Evolutionary conservation across 2,888 invertebrate species (phyloP), one percentile per base, ranked within the genome.

Genomic region (Drosophila longiperda): DNA sequence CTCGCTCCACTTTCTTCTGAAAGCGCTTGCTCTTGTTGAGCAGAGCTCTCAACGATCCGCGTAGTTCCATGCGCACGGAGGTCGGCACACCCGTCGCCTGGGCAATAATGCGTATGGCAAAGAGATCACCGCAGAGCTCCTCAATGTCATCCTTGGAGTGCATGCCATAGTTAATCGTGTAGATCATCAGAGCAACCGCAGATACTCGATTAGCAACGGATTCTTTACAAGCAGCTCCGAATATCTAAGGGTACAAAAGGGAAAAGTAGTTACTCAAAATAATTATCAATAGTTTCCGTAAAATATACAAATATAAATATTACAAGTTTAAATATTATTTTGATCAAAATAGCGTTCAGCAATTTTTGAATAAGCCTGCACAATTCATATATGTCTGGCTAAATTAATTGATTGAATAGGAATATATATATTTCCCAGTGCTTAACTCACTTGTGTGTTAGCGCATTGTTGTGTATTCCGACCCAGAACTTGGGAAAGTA

Each of bases 401-500:
- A 6, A 29, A 29, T 29, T 5, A 29, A 29, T 29, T 26, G 36
- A 36, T 36, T 38, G 38, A 42, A 12, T 11, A 2, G 3, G 42
- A 42, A 20, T n/a, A 48, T 49, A 45, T 20, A 20, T 9, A 49
- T 9, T 17, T 9, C 1, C 0, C 23, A 15, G 33, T 45, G 45
- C 5, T 45, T 23, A 20, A 61, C 91, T 87, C 68, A 93, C 93
- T 93, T 93, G 82, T 93, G 91, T 54, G 93, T 93, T 77, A 90
- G 91, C 70, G 92, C 92, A 49, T 92, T 93, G 76, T 96, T 95
- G 87, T 96, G 96, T 60, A 98, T 97, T 92, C 98, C 98, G 73
- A 97, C 94, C 98, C 98, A 98, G 89, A 98, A 95, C 90, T 97
- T 96, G 20, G 98, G 97, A 93, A 98, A 98, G 92, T 96, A 96